These are phyloP conservation scores for Centropristis striata DNA, from an alignment of 2,113 vertebrate genomes.

Conservation along the genomic window DNA sequence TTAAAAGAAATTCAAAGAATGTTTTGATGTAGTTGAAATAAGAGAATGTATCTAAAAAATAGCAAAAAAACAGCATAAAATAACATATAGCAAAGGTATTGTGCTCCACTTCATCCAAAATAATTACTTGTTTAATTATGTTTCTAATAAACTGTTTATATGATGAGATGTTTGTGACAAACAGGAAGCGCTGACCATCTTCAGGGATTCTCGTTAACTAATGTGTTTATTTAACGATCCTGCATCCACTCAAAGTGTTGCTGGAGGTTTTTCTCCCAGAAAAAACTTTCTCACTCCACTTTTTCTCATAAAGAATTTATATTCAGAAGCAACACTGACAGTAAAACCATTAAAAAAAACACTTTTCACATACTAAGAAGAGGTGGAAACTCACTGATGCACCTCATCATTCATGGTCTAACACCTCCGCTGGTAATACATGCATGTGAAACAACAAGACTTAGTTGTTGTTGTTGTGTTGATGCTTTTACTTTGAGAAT, in stretches of 20 bases:
- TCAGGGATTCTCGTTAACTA: neutral
- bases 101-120: neutral
- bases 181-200: constrained; percentile 28
- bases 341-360: too few species aligned
- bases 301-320: too few species aligned
- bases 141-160: neutral
- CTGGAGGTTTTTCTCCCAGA: neutral
- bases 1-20: neutral
- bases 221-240: neutral
- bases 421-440: neutral
- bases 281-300: fast-evolving
- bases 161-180: neutral
- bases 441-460: neutral
- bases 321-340: neutral
- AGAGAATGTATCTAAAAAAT: neutral
- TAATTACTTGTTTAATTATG: neutral
- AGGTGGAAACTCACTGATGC: neutral
- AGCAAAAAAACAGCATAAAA: too few species aligned
- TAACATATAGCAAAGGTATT: neutral
- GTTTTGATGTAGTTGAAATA: neutral
- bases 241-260: neutral
- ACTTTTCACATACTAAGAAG: too few species aligned
- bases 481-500: neutral
- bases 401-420: neutral
- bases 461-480: neutral